Evolutionary conservation across 1,140 invertebrate genomes (phyloP).

Genomic region (Aphis craccivora): DNA sequence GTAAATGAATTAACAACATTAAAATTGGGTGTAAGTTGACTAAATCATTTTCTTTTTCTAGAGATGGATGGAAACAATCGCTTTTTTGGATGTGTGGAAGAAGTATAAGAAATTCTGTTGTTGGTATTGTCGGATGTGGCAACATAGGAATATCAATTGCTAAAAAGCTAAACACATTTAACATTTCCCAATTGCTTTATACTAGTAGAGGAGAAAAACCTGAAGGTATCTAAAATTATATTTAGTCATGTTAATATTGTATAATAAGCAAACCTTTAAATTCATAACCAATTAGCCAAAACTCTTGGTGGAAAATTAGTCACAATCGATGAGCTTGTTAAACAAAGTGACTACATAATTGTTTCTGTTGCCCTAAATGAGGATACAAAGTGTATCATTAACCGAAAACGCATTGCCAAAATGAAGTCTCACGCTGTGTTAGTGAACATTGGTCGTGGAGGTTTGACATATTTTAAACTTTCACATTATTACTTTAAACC

Average conservation of each 20-base stretch:
- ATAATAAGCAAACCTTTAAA: not conserved
- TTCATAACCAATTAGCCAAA: not conserved
- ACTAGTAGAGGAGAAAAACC: conserved; percentile 71
- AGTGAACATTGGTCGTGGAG: too few relatives aligned
- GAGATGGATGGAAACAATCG: conserved; percentile 83
- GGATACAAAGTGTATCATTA: conserved; percentile 81
- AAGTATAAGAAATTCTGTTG: conserved; percentile 78
- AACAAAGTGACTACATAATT: conserved; percentile 83
- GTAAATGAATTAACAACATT: conserved; percentile 33
- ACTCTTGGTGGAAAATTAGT: conserved; percentile 51
- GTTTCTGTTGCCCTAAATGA: conserved; percentile 75
- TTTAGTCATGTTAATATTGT: too few relatives aligned
- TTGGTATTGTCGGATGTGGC: conserved; percentile 88
- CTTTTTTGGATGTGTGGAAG: conserved; percentile 90
- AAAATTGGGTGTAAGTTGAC: not conserved
- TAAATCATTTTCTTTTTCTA: conserved; percentile 62
- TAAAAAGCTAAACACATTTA: conserved; percentile 76
- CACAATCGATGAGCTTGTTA: conserved; percentile 67
- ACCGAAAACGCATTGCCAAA: conserved; percentile 74
- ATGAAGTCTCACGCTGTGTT: conserved; percentile 88
- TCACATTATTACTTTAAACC: not conserved
- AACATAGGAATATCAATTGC: conserved; percentile 82
- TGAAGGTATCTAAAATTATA: conserved; percentile 63
- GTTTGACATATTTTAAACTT: conserved; percentile 59
- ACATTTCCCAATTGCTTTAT: conserved; percentile 77